Base-by-base conservation (phyloP, 2,888 invertebrate genomes). In the Heliothis peltigera region DNA sequence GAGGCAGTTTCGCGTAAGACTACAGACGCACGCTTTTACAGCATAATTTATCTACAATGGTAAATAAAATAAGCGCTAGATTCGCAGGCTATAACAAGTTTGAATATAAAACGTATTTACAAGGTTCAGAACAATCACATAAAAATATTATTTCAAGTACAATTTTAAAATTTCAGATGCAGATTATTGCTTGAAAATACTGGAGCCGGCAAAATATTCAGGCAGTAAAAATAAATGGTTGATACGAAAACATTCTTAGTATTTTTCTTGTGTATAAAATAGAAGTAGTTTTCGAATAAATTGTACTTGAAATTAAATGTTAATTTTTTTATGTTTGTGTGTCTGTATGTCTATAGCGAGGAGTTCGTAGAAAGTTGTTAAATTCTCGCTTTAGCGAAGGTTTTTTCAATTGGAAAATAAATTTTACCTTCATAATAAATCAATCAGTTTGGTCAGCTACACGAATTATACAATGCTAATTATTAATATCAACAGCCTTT, bases 151-250 rank as follows among this genome's bases (percentile, higher is more conserved):
- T 8, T 43, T 5, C 12, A 7, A 18, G 12, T 19, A 56, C 10
- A 55, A n/a, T n/a, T 61, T 53, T 66, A 19, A 46, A 49, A 22
- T 7, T 51, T n/a, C 32, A 10, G 7, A 15, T 17, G 17, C 0
- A 44, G 21, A 21, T 44, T 44, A 39, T 2, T 51, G 8, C 35
- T 42, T 12, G 42, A 7, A 53, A 6, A 2, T 44, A 7, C 15
- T 35, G 4, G 15, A n/a, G 15, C n/a, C 32, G 32, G 17, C 12
- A 4, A 22, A 46, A 44, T 12, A 32, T 5, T 35, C 17, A 6
- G 1, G 12, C 12, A 17, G 10, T 43, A 28, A 46, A 28, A 43
- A 39, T 28, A 21, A 39, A 48, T 17, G 47, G 39, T 25, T n/a
- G n/a, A 25, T 48, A 22, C 17, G 22, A n/a, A 25, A 25, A 7